Base-by-base conservation (phyloP, 1,140 invertebrate genomes). In the Helicoverpa zea region DNA sequence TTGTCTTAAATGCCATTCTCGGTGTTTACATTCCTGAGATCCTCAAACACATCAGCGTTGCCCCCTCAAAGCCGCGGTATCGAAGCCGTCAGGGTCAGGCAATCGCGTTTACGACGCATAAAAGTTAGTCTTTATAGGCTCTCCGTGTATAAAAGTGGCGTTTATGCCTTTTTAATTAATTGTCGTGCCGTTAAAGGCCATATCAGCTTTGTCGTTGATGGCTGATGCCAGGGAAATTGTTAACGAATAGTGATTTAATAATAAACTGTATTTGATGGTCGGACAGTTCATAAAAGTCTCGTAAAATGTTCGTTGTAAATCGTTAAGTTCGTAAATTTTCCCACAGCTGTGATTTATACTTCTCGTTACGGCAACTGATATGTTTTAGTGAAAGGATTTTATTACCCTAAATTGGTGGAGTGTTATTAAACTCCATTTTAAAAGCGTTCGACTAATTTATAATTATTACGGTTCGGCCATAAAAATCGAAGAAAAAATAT, bases 41-140 rank as follows among this genome's bases (percentile, higher is more conserved):
- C 18, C 52, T 79, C 51, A 12, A 56, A 56, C 63, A 68, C 61
- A 30, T 49, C 64, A 18, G 64, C 14, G 47, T 29, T 80, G 5
- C 79, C 81, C 83, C 84, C 74, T 83, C 81, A 84, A 81, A 79
- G 77, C 81, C 79, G 77, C 86, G 87, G 87, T 86, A 88, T 88
- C 91, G 89, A 88, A 88, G 86, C 88, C 89, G 87, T 85, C 88
- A 86, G 89, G 88, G 90, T 89, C 92, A 92, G 91, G 94, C 94
- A 95, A 95, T 94, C 93, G 89, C 91, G 86, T 95, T 95, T 95
- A 95, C 93, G 93, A 92, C 93, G 83, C 92, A 95, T 95, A 95
- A 95, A 95, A 95, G 91, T 95, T 94, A 95, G 92, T 92, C 93
- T 95, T 95, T 95, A 95, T 95, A 94, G 94, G 90, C 90, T 86